Evolutionary conservation across 1,140 invertebrate genomes (phyloP), one percentile per base, ranked within the genome.

Genomic region (Drosophila bifasciata): DNA sequence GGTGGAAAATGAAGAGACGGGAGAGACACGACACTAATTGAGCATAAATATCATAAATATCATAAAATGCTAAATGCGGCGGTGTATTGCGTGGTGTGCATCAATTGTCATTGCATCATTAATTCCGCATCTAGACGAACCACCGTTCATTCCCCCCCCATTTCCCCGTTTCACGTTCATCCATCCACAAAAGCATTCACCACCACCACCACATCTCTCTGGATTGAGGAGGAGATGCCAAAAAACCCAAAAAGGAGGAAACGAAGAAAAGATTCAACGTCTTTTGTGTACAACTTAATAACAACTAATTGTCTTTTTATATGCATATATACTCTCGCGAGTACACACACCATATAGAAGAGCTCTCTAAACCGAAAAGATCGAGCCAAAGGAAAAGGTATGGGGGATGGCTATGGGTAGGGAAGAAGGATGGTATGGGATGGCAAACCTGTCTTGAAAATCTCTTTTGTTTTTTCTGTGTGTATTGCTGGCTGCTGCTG

Each of bases 281-380:
- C 78, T 72, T 80, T 86, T 86, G 66, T 83, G 76, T 61, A 85
- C 80, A 85, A 88, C 83, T 88, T 88, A 88, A 88, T 88, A 88
- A 88, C 83, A 68, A 88, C 83, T 88, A 88, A 88, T 88, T 88
- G 83, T 88, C 83, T 88, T 88, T 88, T 88, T 88, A 88, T 88
- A 83, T 79, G 75, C 83, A 88, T 56, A 40, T 46, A 21, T 25
- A 3, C 23, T 5, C 1, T 1, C 0, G 32, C 32, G 32, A 36
- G 32, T 36, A 36, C 32, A 4, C 32, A 36, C 2, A 28, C 28
- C 23, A 40, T 51, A 39, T 52, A 52, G 46, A n/a, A n/a, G 63
- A 53, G 32, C 32, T 36, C 32, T 13, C 32, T 13, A 36, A 36
- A 36, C 32, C 32, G 32, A 36, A 36, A 36, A 68, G 67, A 44